Evolutionary conservation across 2,888 invertebrate genomes (phyloP).

Genomic region (Yponomeuta sedellus): DNA sequence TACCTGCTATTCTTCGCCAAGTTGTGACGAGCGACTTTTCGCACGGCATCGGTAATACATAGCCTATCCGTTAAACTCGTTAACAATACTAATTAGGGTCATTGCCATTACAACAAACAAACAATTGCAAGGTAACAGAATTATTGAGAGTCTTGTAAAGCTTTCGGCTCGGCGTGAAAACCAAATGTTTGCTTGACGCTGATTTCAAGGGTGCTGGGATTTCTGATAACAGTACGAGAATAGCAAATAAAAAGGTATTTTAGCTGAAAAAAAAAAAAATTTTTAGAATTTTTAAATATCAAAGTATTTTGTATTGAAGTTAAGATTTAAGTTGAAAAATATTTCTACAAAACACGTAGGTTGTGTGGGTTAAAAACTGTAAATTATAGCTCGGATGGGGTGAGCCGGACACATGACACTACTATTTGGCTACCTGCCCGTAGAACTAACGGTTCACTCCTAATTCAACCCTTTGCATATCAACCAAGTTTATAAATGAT

Average conservation of each 20-base stretch:
- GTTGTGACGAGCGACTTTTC: constrained; percentile 22
- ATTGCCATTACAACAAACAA: constrained; percentile 13
- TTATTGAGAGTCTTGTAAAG: not conserved
- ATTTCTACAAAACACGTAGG: too few species aligned
- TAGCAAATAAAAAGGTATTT: not conserved
- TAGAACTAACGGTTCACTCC: not conserved
- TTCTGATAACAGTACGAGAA: not conserved
- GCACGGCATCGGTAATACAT: constrained; percentile 24
- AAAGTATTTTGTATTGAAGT: too few species aligned
- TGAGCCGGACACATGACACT: not conserved
- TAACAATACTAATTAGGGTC: constrained; percentile 15
- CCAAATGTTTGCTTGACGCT: not conserved
- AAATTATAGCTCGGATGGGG: not conserved
- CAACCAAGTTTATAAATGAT: too few species aligned
- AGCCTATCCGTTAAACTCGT: constrained; percentile 10
- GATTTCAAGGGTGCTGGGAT: not conserved
- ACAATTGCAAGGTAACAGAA: constrained; percentile 15
- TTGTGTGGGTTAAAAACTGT: not conserved
- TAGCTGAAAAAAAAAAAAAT: too few species aligned
- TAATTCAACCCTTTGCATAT: not conserved
- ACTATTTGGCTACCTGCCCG: not conserved
- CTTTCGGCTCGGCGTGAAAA: not conserved
- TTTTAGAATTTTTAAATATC: too few species aligned
- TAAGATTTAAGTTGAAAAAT: too few species aligned
- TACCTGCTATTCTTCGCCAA: constrained; percentile 30